Evolutionary conservation across 2,797 vertebrate genomes (phyloP), one percentile per base, ranked within the genome.

Genomic region (Pangasius mekongensis): DNA sequence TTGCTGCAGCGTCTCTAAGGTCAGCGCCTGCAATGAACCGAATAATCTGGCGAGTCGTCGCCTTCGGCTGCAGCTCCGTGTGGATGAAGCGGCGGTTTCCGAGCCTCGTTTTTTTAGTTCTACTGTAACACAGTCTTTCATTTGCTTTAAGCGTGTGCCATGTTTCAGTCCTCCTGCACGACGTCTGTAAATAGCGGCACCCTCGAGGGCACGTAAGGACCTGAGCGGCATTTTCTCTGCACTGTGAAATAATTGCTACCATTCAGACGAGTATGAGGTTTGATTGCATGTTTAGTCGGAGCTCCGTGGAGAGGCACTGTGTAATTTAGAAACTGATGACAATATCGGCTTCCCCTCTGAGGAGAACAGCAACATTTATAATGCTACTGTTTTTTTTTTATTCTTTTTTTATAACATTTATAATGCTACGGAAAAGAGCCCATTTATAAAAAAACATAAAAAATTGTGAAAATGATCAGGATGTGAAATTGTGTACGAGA

Each of bases 261-360:
- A 89, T 89, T 90, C 85, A 88, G 74, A 87, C 24, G 22, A 76
- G 85, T 88, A 78, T 83, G 74, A 78, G 87, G 89, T 91, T 90
- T 91, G 89, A 91, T 90, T 91, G 90, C 90, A 89, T 91, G 89
- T 92, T 91, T 92, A 87, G 86, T 82, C 36, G 85, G 67, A 60
- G 87, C 87, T 90, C 90, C 91, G 78, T 85, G 64, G 88, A 89
- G 90, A 91, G 87, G n/a, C 20, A 58, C 87, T 84, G 81, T 92
- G 88, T 92, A 89, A 93, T 92, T 92, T 92, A 49, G 87, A 91
- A 91, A 89, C 90, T 83, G 88, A 88, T 84, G 89, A 88, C 84
- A 88, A 87, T 83, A 82, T 90, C 87, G 87, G 84, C 87, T 91
- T 89, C 73, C 87, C 83, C 89, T 90, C 58, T 10, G 80, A 90